phyloP scores from a whole-genome alignment of 1,140 invertebrate species.

The Zaprionus lachaisei region DNA sequence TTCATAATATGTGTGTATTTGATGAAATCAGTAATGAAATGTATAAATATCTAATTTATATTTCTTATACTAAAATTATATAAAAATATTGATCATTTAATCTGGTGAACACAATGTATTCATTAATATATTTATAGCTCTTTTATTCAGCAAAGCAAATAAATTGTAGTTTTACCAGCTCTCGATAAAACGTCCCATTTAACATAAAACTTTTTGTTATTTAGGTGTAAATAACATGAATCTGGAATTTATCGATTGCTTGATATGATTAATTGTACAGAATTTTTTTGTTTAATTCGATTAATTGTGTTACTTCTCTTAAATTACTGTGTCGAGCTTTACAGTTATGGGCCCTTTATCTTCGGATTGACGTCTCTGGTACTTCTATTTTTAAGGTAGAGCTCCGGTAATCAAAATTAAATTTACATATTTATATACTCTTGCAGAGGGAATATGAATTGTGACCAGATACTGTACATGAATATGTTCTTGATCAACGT shows the following conservation, averaged over 20 bases:
- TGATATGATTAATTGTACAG: too few species aligned
- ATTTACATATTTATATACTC: not conserved
- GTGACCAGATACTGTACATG: too few species aligned
- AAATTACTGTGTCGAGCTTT: not conserved
- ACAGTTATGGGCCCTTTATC: not conserved
- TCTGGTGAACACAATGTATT: slow-evolving; percentile 43
- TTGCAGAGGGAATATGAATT: too few species aligned
- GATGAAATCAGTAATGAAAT: slow-evolving; percentile 84
- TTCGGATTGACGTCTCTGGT: not conserved
- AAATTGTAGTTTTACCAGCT: slow-evolving; percentile 12
- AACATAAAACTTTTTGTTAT: not conserved
- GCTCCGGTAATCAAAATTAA: not conserved
- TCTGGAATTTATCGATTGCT: not conserved
- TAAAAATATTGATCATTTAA: slow-evolving; percentile 71
- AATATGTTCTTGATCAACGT: too few species aligned
- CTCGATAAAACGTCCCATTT: not conserved
- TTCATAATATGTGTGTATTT: slow-evolving; percentile 81
- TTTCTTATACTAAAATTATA: slow-evolving; percentile 83
- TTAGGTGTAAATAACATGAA: not conserved
- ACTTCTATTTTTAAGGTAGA: not conserved
- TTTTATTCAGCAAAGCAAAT: slow-evolving; percentile 4
- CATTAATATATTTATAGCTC: slow-evolving; percentile 3
- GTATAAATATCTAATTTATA: slow-evolving; percentile 84
- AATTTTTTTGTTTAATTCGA: not conserved
- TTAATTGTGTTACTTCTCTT: not conserved